Evolutionary conservation across 2,888 invertebrate genomes (phyloP), one percentile per base, ranked within the genome.

Genomic region (Dyspetes luteomarginatus): DNA sequence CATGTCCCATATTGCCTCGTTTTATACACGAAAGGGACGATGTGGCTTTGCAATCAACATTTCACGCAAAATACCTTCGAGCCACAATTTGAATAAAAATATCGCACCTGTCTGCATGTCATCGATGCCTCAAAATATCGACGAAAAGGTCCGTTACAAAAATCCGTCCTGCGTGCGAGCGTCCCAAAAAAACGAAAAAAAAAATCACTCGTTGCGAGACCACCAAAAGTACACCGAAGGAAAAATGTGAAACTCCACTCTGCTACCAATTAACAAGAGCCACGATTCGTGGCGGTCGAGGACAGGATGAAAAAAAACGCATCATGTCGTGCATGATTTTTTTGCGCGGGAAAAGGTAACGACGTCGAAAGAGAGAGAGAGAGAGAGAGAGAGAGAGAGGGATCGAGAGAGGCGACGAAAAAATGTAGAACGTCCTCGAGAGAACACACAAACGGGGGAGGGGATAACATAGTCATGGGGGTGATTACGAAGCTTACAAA

Each of bases 221-320:
- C 26, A 60, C 55, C 7, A 28, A 26, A 48, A 50, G 12, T 36
- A 24, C 22, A 64, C 9, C 17, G 5, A 65, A 69, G 45, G 73
- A 65, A 56, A 28, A 48, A 71, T 26, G 56, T 19, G 81, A 75
- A 75, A 75, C 22, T n/a, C 45, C 64, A 55, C 69, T 36, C 73
- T 84, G 75, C 84, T 86, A 86, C 86, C 89, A 89, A 90, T 89
- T 89, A 89, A 89, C 89, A 89, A 86, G 86, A 87, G 86, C 87
- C 84, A 85, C 88, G 88, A 12, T 89, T 87, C 85, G 81, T 84
- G 84, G 86, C 12, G 15, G 58, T 71, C 69, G 56, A 9, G 58
- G 12, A 30, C 15, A 9, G 12, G 36, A 22, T 17, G 52, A 67
- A 67, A 50, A 67, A 52, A 50, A 50, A 17, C 82, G 86, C 85